Evolutionary conservation across 2,797 vertebrate species (phyloP).

Genomic region (Vultur gryphus): DNA sequence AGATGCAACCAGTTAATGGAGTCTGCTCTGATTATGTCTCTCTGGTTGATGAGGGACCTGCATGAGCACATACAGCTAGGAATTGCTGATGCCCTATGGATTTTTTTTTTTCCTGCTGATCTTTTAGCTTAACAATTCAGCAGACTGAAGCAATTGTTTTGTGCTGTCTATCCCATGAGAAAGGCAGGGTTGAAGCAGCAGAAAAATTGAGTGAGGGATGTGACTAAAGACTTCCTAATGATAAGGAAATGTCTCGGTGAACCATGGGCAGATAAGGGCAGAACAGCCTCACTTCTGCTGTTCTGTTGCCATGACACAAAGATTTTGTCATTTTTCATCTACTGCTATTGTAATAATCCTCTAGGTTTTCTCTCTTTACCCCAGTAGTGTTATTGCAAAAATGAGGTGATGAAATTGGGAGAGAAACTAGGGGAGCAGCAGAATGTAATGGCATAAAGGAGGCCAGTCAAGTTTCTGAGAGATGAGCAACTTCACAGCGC

Average conservation of each 20-base stretch:
- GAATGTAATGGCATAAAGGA: neutral
- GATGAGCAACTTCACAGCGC: neutral
- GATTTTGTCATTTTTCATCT: neutral
- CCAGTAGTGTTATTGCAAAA: neutral
- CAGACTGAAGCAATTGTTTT: neutral
- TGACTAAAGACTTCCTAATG: neutral
- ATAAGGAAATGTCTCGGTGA: neutral
- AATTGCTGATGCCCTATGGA: constrained; percentile 40
- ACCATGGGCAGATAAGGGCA: neutral
- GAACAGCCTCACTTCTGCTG: neutral
- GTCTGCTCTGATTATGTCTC: neutral
- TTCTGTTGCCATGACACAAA: neutral
- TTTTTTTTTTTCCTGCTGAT: neutral
- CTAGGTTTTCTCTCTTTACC: neutral
- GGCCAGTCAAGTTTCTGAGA: neutral
- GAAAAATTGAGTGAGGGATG: neutral
- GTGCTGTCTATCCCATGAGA: neutral
- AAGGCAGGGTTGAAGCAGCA: neutral
- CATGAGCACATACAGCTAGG: neutral
- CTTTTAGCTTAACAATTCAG: neutral
- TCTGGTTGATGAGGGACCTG: neutral
- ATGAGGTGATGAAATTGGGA: neutral
- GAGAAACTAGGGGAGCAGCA: neutral
- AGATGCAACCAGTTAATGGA: neutral
- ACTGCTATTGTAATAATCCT: neutral